phyloP scores from a whole-genome alignment of 2,797 vertebrate genomes.

The Chrysocyon brachyurus region DNA sequence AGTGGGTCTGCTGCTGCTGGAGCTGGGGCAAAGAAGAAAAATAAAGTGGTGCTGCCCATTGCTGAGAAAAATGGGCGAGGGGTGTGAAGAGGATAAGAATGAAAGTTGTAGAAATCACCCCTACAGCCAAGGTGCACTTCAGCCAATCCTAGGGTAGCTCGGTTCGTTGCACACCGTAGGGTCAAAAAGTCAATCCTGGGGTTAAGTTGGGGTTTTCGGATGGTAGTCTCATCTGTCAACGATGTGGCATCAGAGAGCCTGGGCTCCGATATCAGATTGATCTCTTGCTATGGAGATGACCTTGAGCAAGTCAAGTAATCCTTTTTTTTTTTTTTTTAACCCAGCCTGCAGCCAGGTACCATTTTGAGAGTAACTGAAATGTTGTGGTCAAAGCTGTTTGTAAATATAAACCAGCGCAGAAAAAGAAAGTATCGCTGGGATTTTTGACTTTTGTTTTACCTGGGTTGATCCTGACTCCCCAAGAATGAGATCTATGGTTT shows the following conservation, averaged over 20 bases:
- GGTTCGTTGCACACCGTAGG: neutral
- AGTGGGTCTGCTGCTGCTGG: neutral
- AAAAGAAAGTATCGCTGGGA: neutral
- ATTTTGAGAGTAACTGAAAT: constrained; percentile 16
- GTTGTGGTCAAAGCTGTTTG: neutral
- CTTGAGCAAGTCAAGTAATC: neutral
- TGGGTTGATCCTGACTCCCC: neutral
- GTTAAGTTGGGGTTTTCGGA: neutral
- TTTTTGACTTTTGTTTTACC: neutral
- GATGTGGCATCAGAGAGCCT: neutral
- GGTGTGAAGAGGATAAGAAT: neutral
- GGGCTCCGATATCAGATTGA: neutral
- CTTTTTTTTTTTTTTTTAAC: neutral
- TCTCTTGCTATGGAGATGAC: neutral
- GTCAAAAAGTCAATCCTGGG: neutral
- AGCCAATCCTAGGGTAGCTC: neutral
- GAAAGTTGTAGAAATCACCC: neutral
- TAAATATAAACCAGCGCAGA: neutral
- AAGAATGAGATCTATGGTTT: neutral
- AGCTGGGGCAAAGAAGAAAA: neutral
- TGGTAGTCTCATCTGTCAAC: neutral
- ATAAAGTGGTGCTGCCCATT: neutral
- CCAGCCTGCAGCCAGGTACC: neutral
- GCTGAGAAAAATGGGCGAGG: neutral
- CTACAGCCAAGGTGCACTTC: neutral